These are phyloP conservation scores for Polylopha cassiicola DNA, from an alignment of 2,888 invertebrate species.

Conservation along the genomic window DNA sequence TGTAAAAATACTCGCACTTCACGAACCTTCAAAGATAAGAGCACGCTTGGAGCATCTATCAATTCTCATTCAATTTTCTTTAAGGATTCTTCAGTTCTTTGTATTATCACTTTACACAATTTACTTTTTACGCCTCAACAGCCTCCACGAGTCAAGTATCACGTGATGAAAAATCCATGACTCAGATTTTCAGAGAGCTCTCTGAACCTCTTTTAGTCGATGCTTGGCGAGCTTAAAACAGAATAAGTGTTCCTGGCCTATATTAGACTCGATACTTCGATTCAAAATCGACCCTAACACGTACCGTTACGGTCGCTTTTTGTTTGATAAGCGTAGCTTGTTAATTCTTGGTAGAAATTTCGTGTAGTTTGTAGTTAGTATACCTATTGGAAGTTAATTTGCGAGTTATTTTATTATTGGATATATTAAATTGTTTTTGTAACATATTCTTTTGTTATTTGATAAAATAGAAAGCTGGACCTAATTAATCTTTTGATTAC, in stretches of 20 bases:
- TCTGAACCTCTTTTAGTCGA: constrained; percentile 36
- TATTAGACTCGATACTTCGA: constrained; percentile 31
- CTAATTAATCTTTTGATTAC: no score
- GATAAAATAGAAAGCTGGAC: no score
- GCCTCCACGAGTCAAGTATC: constrained; percentile 14
- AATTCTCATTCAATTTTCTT: constrained; percentile 5
- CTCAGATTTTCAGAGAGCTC: constrained; percentile 43
- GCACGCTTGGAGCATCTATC: no score
- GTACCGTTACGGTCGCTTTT: constrained; percentile 25
- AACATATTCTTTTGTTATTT: no score
- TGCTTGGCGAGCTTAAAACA: constrained; percentile 38
- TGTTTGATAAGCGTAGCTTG: constrained; percentile 22
- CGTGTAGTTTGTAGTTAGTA: constrained; percentile 5
- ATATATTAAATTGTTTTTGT: no score
- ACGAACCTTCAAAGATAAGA: no score
- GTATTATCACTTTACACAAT: constrained; percentile 14
- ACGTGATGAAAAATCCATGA: constrained; percentile 44
- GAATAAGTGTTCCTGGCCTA: constrained; percentile 44
- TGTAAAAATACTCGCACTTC: no score
- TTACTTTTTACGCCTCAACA: constrained; percentile 14
- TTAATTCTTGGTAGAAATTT: constrained; percentile 25
- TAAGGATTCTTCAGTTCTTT: background rate
- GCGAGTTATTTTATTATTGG: no score
- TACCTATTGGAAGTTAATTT: no score
- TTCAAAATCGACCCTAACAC: constrained; percentile 31